phyloP scores from a whole-genome alignment of 2,797 vertebrate species.

The Parauchenoglanis punctatus region DNA sequence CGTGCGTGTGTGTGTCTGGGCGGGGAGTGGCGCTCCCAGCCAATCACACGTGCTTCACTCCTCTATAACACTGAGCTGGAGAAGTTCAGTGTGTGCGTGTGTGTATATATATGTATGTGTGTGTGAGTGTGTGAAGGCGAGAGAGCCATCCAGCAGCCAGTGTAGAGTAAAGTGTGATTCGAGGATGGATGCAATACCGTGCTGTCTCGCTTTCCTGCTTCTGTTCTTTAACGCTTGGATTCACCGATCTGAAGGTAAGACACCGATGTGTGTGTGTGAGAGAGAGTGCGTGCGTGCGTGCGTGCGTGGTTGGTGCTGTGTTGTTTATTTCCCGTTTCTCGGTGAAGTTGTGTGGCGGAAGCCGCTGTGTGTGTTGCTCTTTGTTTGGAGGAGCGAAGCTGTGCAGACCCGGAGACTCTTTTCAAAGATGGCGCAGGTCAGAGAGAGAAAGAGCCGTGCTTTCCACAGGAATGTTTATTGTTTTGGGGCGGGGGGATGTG shows the following conservation, averaged over 20 bases:
- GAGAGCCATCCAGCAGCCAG: constrained; percentile 57
- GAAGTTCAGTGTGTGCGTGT: constrained; percentile 66
- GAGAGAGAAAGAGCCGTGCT: constrained; percentile 66
- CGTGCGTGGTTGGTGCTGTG: neutral
- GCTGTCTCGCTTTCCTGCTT: constrained; percentile 66
- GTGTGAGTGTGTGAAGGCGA: constrained; percentile 19
- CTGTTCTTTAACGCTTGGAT: constrained; percentile 71
- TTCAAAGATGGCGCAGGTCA: constrained; percentile 85
- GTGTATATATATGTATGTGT: neutral
- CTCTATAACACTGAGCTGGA: constrained; percentile 47
- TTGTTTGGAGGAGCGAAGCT: constrained; percentile 72
- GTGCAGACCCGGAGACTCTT: constrained; percentile 63
- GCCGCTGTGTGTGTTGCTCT: constrained; percentile 64
- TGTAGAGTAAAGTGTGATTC: constrained; percentile 65
- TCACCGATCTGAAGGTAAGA: constrained; percentile 68
- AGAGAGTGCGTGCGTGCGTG: neutral
- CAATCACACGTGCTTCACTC: constrained; percentile 64
- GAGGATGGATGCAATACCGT: constrained; percentile 75
- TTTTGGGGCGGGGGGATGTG: constrained; percentile 45
- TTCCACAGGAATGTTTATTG: constrained; percentile 73
- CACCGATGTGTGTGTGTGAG: neutral
- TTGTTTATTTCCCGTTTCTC: constrained; percentile 4
- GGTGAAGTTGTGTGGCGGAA: constrained; percentile 45
- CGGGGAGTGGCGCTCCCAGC: constrained; percentile 62
- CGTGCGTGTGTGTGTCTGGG: constrained; percentile 58